Conservation (phyloP, 2,113 vertebrate genomes). For the Petroica traversi region DNA sequence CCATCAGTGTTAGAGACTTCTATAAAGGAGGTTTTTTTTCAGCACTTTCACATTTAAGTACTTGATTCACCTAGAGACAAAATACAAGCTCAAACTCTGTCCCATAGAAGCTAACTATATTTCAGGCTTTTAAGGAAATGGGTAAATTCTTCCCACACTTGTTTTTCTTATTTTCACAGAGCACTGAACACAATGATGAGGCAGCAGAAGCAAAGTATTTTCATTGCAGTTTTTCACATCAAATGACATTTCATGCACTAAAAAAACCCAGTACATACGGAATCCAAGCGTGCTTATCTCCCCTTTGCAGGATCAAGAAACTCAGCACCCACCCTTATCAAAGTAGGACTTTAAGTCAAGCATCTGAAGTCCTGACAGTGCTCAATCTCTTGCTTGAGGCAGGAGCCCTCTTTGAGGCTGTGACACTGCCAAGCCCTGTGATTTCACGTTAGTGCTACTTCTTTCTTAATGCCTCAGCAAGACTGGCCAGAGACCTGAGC, state of each 20-base stretch:
- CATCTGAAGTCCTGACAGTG: background rate
- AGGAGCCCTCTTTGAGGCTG: background rate
- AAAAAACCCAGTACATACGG: rapidly evolving
- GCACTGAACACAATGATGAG: background rate
- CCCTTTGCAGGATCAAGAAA: background rate
- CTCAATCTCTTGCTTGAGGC: background rate
- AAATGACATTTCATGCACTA: background rate
- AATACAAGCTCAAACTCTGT: background rate
- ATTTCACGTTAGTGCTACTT: rapidly evolving
- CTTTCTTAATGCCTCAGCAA: background rate
- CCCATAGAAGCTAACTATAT: background rate
- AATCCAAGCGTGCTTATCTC: background rate
- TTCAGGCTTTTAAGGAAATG: background rate
- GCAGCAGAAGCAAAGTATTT: background rate
- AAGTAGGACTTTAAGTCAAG: background rate
- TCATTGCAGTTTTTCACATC: background rate
- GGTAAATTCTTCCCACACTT: background rate
- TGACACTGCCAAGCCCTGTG: background rate
- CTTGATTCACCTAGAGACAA: background rate
- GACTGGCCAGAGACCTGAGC: background rate
- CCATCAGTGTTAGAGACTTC: background rate
- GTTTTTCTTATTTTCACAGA: background rate
- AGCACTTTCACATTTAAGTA: background rate
- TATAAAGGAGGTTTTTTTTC: rapidly evolving
- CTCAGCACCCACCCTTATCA: background rate